Evolutionary conservation across 2,888 invertebrate genomes (phyloP).

Genomic region (Liopterus haemorrhoidalis): DNA sequence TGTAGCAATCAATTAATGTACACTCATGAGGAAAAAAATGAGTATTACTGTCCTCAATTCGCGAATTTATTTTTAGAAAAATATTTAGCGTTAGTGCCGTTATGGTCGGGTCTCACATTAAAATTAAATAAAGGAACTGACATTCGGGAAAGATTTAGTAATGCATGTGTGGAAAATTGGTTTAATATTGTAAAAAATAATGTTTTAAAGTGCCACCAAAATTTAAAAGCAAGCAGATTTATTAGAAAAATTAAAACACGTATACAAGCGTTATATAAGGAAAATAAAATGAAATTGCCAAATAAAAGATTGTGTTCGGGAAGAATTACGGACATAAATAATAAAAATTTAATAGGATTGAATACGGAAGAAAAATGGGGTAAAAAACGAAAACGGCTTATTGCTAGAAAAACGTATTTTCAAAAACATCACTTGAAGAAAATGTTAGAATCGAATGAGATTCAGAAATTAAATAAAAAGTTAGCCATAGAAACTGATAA

Average conservation of each 20-base stretch:
- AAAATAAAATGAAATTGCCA: background rate
- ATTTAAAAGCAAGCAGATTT: constrained; percentile 4
- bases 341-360: background rate
- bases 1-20: background rate
- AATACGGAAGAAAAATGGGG: background rate
- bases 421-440: no score
- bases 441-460: no score
- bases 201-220: background rate
- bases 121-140: background rate
- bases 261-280: background rate
- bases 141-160: background rate
- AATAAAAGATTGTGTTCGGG: background rate
- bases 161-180: constrained; percentile 6
- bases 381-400: background rate
- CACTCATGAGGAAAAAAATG: no score
- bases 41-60: background rate
- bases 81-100: constrained; percentile 1
- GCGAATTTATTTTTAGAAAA: constrained; percentile 1
- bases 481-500: no score
- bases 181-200: constrained; percentile 4
- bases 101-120: background rate
- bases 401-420: no score
- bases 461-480: no score
- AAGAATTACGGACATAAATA: background rate
- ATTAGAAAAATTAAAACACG: background rate